Conservation (phyloP, 2,888 invertebrate genomes). For the Callyntrura guangdongensis region DNA sequence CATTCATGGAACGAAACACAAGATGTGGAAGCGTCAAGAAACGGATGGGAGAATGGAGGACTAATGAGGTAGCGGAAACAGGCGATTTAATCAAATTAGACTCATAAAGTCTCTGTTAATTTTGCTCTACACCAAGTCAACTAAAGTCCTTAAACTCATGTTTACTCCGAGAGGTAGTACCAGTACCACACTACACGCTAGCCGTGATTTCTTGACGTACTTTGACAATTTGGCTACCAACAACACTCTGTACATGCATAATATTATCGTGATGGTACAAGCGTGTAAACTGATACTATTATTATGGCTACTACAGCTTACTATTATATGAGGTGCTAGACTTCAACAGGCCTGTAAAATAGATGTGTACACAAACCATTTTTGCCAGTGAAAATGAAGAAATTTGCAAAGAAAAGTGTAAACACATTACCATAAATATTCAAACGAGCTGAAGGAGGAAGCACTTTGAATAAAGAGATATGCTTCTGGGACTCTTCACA, state of each 20-base stretch:
- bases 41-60: conserved; percentile 76
- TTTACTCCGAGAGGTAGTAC: conserved; percentile 61
- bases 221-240: conserved; percentile 70
- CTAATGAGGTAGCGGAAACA: conserved; percentile 80
- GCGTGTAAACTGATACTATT: neutral
- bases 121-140: conserved; percentile 73
- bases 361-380: conserved; percentile 23
- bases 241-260: conserved; percentile 47
- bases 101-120: conserved; percentile 79
- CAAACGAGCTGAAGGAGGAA: conserved; percentile 49
- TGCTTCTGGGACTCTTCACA: conserved; percentile 4
- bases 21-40: conserved; percentile 48
- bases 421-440: conserved; percentile 65
- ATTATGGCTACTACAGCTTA: neutral
- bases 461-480: conserved; percentile 41
- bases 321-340: conserved; percentile 13
- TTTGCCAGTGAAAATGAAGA: conserved; percentile 54
- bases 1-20: conserved; percentile 52
- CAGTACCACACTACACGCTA: conserved; percentile 41
- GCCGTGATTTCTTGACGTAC: conserved; percentile 66
- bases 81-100: conserved; percentile 80
- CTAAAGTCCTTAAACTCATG: conserved; percentile 71
- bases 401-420: conserved; percentile 58
- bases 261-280: neutral
- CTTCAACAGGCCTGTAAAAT: neutral